A percentile compares a stretch with the other conserved stretches of the same genome.
phyloP scores from a whole-genome alignment of 2,113 vertebrate genomes.

The Pluvialis apricaria region DNA sequence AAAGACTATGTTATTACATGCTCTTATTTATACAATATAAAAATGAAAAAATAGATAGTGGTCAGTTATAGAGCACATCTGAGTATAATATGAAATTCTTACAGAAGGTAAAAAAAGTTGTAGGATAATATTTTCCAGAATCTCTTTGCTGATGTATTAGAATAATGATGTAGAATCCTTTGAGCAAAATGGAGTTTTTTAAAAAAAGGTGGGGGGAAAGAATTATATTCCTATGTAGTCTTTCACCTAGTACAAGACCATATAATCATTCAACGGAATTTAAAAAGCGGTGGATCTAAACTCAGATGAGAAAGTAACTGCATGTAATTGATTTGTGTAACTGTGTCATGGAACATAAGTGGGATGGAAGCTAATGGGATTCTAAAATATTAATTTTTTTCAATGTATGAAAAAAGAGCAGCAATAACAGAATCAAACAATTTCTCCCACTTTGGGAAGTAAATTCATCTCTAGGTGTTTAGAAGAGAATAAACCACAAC shows the following conservation, averaged over 20 bases:
- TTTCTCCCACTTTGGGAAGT: neutral
- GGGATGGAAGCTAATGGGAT: neutral
- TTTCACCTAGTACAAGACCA: neutral
- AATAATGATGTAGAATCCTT: neutral
- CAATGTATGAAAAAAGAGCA: neutral
- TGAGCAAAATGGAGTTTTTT: neutral
- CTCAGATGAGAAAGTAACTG: neutral
- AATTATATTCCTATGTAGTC: neutral
- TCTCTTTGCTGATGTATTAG: neutral
- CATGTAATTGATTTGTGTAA: neutral
- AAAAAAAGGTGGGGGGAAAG: neutral
- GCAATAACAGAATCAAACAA: accelerated
- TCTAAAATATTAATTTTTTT: neutral
- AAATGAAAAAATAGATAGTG: neutral
- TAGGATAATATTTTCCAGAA: neutral
- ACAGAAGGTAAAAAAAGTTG: neutral
- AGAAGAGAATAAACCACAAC: neutral
- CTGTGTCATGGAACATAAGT: neutral
- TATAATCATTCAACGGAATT: neutral
- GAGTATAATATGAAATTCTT: neutral
- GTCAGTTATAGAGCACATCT: neutral
- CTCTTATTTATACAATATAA: neutral
- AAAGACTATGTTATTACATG: neutral
- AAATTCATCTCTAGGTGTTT: neutral
- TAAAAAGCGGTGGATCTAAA: neutral